These are phyloP conservation scores for Heteromurus nitidus DNA, from an alignment of 2,888 invertebrate genomes.

Conservation along the genomic window DNA sequence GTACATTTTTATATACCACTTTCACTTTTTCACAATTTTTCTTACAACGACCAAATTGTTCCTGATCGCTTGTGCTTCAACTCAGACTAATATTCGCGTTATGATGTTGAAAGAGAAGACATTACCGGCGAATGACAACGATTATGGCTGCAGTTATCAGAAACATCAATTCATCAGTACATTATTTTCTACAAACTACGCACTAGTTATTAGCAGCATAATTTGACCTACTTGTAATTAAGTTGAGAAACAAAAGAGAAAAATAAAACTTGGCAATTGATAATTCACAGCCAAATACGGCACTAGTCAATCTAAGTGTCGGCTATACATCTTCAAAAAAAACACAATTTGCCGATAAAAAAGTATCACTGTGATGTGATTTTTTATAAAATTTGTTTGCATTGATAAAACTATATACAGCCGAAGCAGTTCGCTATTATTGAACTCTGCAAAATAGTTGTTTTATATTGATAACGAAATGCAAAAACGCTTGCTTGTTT, in stretches of 20 bases:
- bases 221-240: neutral
- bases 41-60: neutral
- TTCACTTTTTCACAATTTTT: neutral
- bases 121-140: no score
- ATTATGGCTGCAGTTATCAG: neutral
- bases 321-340: conserved; percentile 32
- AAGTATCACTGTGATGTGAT: no score
- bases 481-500: no score
- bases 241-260: neutral
- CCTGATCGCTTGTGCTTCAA: neutral
- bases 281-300: conserved; percentile 11
- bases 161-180: neutral
- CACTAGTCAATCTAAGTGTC: conserved; percentile 31
- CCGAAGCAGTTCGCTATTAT: no score
- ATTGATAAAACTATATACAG: no score
- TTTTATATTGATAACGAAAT: no score
- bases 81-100: neutral
- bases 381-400: no score
- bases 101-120: no score
- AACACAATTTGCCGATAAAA: conserved; percentile 40
- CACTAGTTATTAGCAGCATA: conserved; percentile 7
- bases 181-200: conserved; percentile 22
- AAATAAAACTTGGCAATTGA: conserved; percentile 2
- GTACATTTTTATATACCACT: no score
- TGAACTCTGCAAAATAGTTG: no score